phyloP scores from a whole-genome alignment of 2,113 vertebrate species.

The Syngnathus scovelli region DNA sequence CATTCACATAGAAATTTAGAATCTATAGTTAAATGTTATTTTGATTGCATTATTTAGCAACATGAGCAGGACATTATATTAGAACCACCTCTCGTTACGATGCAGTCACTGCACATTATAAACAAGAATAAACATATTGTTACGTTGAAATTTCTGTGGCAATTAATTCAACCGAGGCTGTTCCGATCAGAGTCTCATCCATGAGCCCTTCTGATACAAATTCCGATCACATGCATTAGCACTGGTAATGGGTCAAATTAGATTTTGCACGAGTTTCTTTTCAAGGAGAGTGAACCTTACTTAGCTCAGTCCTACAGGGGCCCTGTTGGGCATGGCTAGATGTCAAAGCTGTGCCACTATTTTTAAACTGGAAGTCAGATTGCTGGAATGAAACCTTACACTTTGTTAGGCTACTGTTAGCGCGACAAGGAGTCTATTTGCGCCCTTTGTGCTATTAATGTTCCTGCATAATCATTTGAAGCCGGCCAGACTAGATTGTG shows the following conservation, averaged over 20 bases:
- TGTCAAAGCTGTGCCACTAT: slow-evolving; percentile 53
- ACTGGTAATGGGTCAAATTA: neutral
- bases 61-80: neutral
- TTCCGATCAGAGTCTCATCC: no score
- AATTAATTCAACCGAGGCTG: neutral
- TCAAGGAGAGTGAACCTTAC: neutral
- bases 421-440: slow-evolving; percentile 8
- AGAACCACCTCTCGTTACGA: neutral
- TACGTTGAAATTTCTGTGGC: neutral
- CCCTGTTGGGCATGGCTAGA: slow-evolving; percentile 41
- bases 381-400: slow-evolving; percentile 60
- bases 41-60: neutral
- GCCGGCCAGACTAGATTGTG: neutral
- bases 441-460: slow-evolving; percentile 3
- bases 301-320: slow-evolving; percentile 7
- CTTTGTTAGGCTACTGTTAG: slow-evolving; percentile 41
- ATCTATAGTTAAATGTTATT: slow-evolving; percentile 55
- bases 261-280: neutral
- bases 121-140: neutral
- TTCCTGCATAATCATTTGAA: slow-evolving; percentile 2
- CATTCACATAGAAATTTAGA: slow-evolving; percentile 66
- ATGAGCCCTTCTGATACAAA: no score
- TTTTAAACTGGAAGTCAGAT: slow-evolving; percentile 52
- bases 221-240: no score
- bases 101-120: neutral